Evolutionary conservation across 2,888 invertebrate genomes (phyloP), one percentile per base, ranked within the genome.

Genomic region (Noctua janthina): DNA sequence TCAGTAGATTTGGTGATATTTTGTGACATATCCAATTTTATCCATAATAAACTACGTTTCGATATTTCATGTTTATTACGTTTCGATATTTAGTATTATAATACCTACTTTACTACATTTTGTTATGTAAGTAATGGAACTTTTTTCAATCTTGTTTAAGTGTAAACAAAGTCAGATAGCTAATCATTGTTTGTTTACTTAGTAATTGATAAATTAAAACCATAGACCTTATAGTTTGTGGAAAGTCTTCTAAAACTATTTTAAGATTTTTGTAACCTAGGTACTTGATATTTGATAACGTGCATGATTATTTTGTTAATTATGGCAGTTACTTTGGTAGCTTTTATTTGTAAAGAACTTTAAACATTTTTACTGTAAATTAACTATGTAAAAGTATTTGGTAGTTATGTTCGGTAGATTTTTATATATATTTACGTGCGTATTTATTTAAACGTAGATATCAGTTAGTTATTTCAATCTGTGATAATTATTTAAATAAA

Each of bases 401-500:
- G 35, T 82, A 72, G 35, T 35, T 59, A 46, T 29, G 29, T 81
- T 82, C 13, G 1, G 8, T 82, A 77, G 68, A 29, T 64, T 49
- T 74, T 59, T 64, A 56, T 74, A 59, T 71, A 46, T 86, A 80
- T 78, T 72, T 76, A 59, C 51, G n/a, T 78, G 56, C 78, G 77
- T 85, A 81, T 89, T 81, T 85, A 86, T 78, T 78, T 78, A 76
- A 78, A 71, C 35, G 35, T 78, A 81, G 66, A 39, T 79, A 64
- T 83, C 56, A 51, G 74, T 78, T 88, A 89, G 87, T 78, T 85
- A 83, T 83, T 80, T 86, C 78, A 83, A 89, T 88, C 89, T 89
- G 89, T 89, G 89, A 89, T 89, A 68, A 68, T 68, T 46, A 88
- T 88, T 74, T 87, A 86, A 86, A 82, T 88, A 86, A 74, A 69